Evolutionary conservation across 1,140 invertebrate genomes (phyloP).

Genomic region (Odontomachus brunneus): DNA sequence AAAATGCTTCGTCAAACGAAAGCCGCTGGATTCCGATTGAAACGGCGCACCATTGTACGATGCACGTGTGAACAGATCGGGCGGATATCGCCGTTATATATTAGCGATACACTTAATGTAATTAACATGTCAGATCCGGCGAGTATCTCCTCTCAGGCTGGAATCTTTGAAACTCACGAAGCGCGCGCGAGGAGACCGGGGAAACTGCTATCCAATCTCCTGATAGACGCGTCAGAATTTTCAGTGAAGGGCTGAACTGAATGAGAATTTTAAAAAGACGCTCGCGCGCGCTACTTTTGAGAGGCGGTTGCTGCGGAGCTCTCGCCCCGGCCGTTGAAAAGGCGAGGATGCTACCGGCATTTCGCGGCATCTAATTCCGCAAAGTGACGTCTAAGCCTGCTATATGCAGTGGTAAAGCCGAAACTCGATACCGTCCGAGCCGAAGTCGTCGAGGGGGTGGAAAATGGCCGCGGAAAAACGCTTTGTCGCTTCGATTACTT

Average conservation of each 20-base stretch:
- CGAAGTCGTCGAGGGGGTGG: neutral
- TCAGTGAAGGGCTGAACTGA: conserved; percentile 22
- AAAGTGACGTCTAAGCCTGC: conserved; percentile 82
- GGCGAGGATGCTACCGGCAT: conserved; percentile 59
- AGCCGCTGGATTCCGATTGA: neutral
- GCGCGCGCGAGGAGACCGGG: neutral
- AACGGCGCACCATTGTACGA: too few relatives aligned
- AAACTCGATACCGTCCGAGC: conserved; percentile 77
- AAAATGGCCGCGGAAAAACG: conserved; percentile 71
- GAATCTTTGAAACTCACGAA: conserved; percentile 1
- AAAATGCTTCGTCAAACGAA: too few relatives aligned
- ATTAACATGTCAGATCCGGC: conserved; percentile 26
- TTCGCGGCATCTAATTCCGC: conserved; percentile 79
- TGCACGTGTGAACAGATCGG: neutral
- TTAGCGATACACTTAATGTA: conserved; percentile 18
- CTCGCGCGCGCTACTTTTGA: conserved; percentile 60
- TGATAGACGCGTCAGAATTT: conserved; percentile 44
- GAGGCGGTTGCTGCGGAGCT: conserved; percentile 42
- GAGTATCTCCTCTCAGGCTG: conserved; percentile 3
- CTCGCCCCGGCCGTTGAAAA: conserved; percentile 38
- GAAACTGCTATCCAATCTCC: conserved; percentile 43
- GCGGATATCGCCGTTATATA: neutral
- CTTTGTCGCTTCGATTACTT: conserved; percentile 71
- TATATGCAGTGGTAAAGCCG: conserved; percentile 80
- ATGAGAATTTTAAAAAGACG: conserved; percentile 53